phyloP scores from a whole-genome alignment of 2,797 vertebrate genomes.

The Streptopelia turtur region DNA sequence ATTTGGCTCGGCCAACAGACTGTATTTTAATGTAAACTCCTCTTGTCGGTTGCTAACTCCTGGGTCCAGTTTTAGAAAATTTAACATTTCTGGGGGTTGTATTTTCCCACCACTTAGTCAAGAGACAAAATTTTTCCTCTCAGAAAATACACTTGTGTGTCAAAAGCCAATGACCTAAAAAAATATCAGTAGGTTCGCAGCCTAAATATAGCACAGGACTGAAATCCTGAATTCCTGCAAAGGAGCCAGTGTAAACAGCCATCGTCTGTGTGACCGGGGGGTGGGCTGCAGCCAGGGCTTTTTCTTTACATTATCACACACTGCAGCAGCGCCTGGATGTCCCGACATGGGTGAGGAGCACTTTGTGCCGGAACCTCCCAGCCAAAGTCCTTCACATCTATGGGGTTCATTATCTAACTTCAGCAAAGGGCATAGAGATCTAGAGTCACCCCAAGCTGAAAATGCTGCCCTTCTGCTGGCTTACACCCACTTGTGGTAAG shows the following conservation, averaged over 20 bases:
- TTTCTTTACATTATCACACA: neutral
- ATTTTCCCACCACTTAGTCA: conserved; percentile 77
- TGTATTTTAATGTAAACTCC: conserved; percentile 72
- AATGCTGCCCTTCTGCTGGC: neutral
- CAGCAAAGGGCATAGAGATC: neutral
- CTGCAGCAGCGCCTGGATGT: neutral
- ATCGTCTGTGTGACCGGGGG: neutral
- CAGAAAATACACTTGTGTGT: conserved; percentile 71
- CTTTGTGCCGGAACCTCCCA: neutral
- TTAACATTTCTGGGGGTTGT: conserved; percentile 57
- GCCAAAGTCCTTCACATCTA: neutral
- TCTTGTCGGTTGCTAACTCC: conserved; percentile 58
- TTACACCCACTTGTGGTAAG: accelerated
- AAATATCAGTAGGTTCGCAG: conserved; percentile 50
- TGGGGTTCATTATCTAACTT: neutral
- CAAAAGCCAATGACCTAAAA: conserved; percentile 73
- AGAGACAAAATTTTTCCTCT: conserved; percentile 63
- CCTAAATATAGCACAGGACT: conserved; percentile 75
- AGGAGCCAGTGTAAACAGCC: conserved; percentile 68
- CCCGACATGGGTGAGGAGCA: neutral
- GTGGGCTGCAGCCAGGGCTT: neutral
- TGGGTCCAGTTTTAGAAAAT: conserved; percentile 71
- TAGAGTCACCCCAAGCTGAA: neutral
- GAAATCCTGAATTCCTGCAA: conserved; percentile 50
- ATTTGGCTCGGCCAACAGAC: conserved; percentile 53